Percentiles rank a stretch among this genome's conserved stretches.
These are phyloP conservation scores for Carettochelys insculpta DNA, from an alignment of 2,113 vertebrate genomes.

Conservation along the genomic window DNA sequence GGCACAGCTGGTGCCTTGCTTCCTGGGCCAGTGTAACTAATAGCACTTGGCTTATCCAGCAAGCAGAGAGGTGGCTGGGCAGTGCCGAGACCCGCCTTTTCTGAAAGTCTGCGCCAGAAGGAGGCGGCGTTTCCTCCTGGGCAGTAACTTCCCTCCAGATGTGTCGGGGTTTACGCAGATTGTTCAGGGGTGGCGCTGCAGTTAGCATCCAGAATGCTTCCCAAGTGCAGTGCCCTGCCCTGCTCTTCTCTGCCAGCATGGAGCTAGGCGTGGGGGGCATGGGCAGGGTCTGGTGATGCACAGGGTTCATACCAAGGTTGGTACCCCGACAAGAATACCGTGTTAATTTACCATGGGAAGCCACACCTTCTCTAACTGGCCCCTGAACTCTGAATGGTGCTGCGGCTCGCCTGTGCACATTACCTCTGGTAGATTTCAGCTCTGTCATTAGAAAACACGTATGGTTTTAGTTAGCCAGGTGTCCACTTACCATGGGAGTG, in stretches of 20 bases:
- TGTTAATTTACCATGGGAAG: not conserved
- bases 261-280: not conserved
- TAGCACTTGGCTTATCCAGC: not conserved
- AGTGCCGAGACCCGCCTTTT: accelerated
- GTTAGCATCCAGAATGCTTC: not conserved
- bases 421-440: too few relatives aligned
- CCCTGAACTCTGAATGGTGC: not conserved
- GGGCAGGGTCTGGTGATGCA: not conserved
- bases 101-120: not conserved
- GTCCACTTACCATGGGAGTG: too few relatives aligned
- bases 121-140: not conserved
- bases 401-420: too few relatives aligned
- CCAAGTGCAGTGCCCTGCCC: not conserved
- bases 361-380: not conserved
- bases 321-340: not conserved
- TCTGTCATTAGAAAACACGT: too few relatives aligned
- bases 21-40: not conserved
- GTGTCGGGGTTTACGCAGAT: not conserved
- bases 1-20: not conserved
- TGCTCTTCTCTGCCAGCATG: not conserved
- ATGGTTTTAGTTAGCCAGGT: too few relatives aligned
- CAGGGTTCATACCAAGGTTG: not conserved
- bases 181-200: not conserved
- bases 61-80: not conserved
- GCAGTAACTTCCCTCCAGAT: not conserved